Conservation (phyloP, 2,797 vertebrate genomes). For the Microctenopoma lineatum region DNA sequence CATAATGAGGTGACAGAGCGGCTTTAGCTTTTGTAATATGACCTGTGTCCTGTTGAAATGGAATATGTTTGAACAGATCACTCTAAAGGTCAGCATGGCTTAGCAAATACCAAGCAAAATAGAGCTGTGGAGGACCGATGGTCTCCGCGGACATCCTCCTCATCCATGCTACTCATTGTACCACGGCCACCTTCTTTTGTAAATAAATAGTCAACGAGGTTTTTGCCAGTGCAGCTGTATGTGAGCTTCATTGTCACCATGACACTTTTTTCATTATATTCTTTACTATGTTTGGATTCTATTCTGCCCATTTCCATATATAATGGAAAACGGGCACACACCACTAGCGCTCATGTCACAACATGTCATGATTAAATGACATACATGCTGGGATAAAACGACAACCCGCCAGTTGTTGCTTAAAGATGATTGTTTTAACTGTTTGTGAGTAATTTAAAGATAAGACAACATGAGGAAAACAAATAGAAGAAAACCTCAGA, state of each 20-base stretch:
- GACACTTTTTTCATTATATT: not conserved
- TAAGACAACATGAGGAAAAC: too few relatives aligned
- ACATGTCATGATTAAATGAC: too few relatives aligned
- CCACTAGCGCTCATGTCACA: too few relatives aligned
- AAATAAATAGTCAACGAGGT: not conserved
- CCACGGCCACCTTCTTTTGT: not conserved
- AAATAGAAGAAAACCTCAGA: too few relatives aligned
- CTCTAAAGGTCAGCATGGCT: not conserved
- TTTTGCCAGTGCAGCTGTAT: not conserved
- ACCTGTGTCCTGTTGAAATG: not conserved
- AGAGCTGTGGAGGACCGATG: not conserved
- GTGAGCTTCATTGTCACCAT: not conserved
- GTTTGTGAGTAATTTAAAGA: too few relatives aligned
- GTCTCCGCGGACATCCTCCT: not conserved
- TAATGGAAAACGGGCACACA: too few relatives aligned
- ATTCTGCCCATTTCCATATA: not conserved
- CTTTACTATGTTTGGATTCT: constrained; percentile 10
- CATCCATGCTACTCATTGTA: not conserved
- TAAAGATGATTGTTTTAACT: too few relatives aligned
- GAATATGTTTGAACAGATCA: not conserved
- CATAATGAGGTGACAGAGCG: not conserved
- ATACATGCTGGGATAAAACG: too few relatives aligned
- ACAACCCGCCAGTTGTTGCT: too few relatives aligned
- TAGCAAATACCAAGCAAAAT: not conserved
- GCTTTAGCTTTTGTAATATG: not conserved